phyloP scores from a whole-genome alignment of 2,888 invertebrate genomes.

The Syrphus vitripennis region DNA sequence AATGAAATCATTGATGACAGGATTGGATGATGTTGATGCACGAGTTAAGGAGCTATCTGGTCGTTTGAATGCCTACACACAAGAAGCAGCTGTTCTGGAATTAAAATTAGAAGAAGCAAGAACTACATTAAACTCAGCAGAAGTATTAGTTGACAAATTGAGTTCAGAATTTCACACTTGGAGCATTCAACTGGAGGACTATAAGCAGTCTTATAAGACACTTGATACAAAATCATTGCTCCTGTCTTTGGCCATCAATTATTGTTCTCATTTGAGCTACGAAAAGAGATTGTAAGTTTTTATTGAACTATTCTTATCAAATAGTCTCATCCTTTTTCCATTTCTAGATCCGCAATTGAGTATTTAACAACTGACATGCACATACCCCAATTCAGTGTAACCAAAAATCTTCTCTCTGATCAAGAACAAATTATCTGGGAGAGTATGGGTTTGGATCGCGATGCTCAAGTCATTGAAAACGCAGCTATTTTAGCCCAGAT shows the following conservation, averaged over 20 bases:
- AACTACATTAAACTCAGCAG: slow-evolving; percentile 88
- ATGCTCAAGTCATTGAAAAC: slow-evolving; percentile 80
- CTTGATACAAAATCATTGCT: slow-evolving; percentile 78
- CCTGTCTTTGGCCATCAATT: slow-evolving; percentile 77
- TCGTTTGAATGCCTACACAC: slow-evolving; percentile 92
- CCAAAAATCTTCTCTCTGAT: slow-evolving; percentile 78
- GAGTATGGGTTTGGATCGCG: slow-evolving; percentile 81
- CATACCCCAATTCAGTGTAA: slow-evolving; percentile 75
- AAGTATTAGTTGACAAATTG: slow-evolving; percentile 91
- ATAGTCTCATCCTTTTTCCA: not conserved
- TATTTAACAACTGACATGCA: slow-evolving; percentile 75
- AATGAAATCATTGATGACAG: slow-evolving; percentile 88
- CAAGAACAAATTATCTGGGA: slow-evolving; percentile 82
- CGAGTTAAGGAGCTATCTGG: slow-evolving; percentile 89
- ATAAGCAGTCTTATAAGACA: slow-evolving; percentile 76
- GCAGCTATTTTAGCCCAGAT: slow-evolving; percentile 79
- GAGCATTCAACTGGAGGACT: slow-evolving; percentile 86
- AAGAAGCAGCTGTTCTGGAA: slow-evolving; percentile 96
- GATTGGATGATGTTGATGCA: slow-evolving; percentile 90
- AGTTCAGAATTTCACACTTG: slow-evolving; percentile 95
- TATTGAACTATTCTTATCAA: too few relatives aligned
- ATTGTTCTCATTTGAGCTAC: slow-evolving; percentile 76
- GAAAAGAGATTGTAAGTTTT: slow-evolving; percentile 81
- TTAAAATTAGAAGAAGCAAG: slow-evolving; percentile 86
- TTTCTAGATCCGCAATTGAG: slow-evolving; percentile 69